Evolutionary conservation across 2,888 invertebrate species (phyloP).

Genomic region (Hoplodrina ambigua): DNA sequence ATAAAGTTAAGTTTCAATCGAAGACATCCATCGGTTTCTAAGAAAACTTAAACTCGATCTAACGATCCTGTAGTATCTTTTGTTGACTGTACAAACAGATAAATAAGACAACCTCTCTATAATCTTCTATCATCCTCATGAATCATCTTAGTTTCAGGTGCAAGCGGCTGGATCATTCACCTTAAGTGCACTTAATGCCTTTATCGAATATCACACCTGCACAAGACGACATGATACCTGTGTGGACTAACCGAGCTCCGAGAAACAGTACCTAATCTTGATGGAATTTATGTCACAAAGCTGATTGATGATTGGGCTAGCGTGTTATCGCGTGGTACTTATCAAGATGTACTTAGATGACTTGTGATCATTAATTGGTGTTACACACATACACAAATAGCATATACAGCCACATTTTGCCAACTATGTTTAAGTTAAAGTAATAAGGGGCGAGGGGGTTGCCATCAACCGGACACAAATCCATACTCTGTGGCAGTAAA

Average conservation of each 20-base stretch:
- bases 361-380: conserved; percentile 23
- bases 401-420: no score
- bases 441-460: no score
- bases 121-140: not conserved
- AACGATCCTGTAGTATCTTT: no score
- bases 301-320: conserved; percentile 1
- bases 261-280: not conserved
- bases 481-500: no score
- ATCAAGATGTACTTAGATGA: conserved; percentile 16
- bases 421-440: no score
- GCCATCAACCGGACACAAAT: no score
- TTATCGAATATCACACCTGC: not conserved
- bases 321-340: conserved; percentile 30
- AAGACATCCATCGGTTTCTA: no score
- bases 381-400: no score
- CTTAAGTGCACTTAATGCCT: not conserved
- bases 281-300: not conserved
- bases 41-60: no score
- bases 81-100: no score
- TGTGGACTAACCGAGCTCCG: not conserved
- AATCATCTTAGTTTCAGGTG: not conserved
- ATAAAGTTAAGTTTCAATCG: no score
- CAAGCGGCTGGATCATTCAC: not conserved
- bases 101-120: no score
- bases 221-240: not conserved